These are phyloP conservation scores for Masnerella sp. DNA, from an alignment of 2,888 invertebrate species.

Conservation along the genomic window DNA sequence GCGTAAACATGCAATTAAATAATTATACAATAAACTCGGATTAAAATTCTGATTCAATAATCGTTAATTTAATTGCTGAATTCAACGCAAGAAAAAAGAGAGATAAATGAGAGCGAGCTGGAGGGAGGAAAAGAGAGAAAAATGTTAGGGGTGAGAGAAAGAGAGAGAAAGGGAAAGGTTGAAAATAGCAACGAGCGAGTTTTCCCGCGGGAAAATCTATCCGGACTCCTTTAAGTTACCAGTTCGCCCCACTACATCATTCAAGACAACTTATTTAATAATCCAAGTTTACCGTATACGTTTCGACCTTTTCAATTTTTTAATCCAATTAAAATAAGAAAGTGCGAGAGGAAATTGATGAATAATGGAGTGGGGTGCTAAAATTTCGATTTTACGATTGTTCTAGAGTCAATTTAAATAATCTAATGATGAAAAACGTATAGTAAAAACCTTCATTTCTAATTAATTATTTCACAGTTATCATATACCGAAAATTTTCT, in stretches of 20 bases:
- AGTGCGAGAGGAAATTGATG: background rate
- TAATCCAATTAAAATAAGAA: constrained; percentile 18
- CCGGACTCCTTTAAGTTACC: constrained; percentile 32
- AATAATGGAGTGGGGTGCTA: background rate
- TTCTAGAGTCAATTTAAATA: no score
- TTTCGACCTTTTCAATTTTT: constrained; percentile 35
- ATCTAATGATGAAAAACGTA: no score
- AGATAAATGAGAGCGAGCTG: no score
- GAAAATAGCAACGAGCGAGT: no score
- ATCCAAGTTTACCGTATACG: constrained; percentile 28
- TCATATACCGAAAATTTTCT: no score
- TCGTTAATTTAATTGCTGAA: constrained; percentile 34
- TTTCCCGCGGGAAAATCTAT: constrained; percentile 37
- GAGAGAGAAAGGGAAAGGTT: constrained; percentile 1
- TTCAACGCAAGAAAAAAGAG: constrained; percentile 1
- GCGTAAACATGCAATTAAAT: constrained; percentile 22
- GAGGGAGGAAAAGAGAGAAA: no score
- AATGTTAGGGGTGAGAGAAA: no score
- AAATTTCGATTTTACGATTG: no score
- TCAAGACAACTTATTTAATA: constrained; percentile 54
- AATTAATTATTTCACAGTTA: no score
- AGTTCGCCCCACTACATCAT: constrained; percentile 24
- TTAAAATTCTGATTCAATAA: constrained; percentile 24
- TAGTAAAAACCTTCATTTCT: no score
- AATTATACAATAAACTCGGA: constrained; percentile 27